Evolutionary conservation across 1,140 invertebrate species (phyloP).

Genomic region (Monochamus saltuarius): DNA sequence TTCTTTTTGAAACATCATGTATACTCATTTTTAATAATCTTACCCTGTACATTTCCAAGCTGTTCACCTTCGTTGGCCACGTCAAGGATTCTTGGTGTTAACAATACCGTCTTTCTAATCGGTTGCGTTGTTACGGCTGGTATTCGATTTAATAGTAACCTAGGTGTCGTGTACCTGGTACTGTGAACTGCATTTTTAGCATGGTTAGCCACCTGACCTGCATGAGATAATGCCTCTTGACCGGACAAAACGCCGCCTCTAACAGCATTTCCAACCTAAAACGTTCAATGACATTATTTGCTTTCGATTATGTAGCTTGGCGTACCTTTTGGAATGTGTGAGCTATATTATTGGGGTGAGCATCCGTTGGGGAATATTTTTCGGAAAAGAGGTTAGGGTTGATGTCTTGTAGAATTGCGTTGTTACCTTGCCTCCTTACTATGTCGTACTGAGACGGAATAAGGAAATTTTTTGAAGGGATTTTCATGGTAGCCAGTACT

Average conservation of each 20-base stretch:
- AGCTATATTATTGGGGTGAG: background rate
- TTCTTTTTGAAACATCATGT: background rate
- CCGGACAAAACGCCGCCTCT: slow-evolving; percentile 13
- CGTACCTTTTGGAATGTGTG: slow-evolving; percentile 27
- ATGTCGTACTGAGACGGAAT: slow-evolving; percentile 46
- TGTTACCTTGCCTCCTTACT: slow-evolving; percentile 2
- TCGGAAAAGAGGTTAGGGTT: slow-evolving; percentile 19
- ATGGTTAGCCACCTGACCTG: slow-evolving; percentile 39
- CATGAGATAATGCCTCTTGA: slow-evolving; percentile 38
- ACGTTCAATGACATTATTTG: background rate
- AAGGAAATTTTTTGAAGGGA: slow-evolving; percentile 44
- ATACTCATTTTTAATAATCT: too few relatives aligned
- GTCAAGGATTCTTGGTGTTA: slow-evolving; percentile 41
- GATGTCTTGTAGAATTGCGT: background rate
- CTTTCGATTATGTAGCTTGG: background rate
- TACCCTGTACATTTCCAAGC: background rate
- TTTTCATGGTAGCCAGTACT: slow-evolving; percentile 39
- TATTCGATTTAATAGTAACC: slow-evolving; percentile 14
- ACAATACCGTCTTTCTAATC: slow-evolving; percentile 34
- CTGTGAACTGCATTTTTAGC: slow-evolving; percentile 32
- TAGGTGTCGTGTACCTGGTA: slow-evolving; percentile 28
- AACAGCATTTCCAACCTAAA: slow-evolving; percentile 13
- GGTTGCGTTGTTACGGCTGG: background rate
- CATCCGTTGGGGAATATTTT: background rate
- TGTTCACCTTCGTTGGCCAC: slow-evolving; percentile 22